Evolutionary conservation across 2,888 invertebrate species (phyloP).

Genomic region (Troglohyphantes excavatus): DNA sequence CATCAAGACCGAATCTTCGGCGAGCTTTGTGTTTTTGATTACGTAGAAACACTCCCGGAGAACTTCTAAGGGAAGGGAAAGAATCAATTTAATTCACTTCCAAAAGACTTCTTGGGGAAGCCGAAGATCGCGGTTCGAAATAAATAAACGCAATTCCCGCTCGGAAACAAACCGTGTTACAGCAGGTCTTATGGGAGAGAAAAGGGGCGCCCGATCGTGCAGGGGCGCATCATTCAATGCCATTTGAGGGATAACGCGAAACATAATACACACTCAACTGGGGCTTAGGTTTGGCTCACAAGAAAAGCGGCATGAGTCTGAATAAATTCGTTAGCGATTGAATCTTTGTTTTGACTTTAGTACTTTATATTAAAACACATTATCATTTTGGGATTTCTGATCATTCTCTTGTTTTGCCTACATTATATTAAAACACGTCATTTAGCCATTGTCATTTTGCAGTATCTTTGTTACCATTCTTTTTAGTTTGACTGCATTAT

Average conservation of each 20-base stretch:
- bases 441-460: no score
- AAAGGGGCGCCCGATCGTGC: conserved; percentile 45
- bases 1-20: conserved; percentile 34
- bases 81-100: conserved; percentile 65
- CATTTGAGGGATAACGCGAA: conserved; percentile 73
- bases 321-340: neutral
- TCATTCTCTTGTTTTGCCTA: neutral
- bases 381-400: neutral
- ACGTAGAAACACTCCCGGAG: conserved; percentile 8
- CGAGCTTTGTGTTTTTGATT: conserved; percentile 38
- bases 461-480: no score
- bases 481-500: no score
- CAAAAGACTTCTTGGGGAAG: neutral
- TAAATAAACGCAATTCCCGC: conserved; percentile 63
- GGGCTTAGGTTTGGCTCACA: neutral
- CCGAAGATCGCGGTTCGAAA: conserved; percentile 36
- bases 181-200: neutral
- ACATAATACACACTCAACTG: conserved; percentile 64
- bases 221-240: conserved; percentile 63
- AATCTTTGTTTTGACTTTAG: neutral
- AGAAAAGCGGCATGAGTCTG: conserved; percentile 1
- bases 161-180: conserved; percentile 35
- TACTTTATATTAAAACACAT: neutral
- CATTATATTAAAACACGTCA: no score
- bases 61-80: neutral